Conservation (phyloP, 2,113 vertebrate genomes). For the Ciconia maguari region DNA sequence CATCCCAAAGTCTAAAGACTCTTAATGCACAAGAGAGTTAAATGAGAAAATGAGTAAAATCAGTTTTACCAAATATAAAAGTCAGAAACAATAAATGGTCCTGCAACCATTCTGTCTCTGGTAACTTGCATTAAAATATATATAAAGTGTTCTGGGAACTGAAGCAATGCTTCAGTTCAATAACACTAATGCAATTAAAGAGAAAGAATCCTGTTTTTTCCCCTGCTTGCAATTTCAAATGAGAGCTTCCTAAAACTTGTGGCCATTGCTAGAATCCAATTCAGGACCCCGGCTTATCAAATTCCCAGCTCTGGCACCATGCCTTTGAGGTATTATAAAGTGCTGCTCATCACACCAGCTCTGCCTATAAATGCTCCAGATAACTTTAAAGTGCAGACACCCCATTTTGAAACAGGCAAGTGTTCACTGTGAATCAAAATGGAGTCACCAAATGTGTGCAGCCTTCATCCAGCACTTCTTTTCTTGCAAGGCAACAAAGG, state of each 20-base stretch:
- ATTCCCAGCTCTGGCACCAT: slow-evolving; percentile 31
- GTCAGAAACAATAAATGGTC: slow-evolving; percentile 66
- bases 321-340: slow-evolving; percentile 57
- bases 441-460: slow-evolving; percentile 45
- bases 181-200: slow-evolving; percentile 63
- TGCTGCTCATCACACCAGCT: slow-evolving; percentile 6
- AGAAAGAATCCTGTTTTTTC: slow-evolving; percentile 40
- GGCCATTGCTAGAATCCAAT: slow-evolving; percentile 64
- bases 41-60: slow-evolving; percentile 59
- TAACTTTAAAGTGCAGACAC: slow-evolving; percentile 48
- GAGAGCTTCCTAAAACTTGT: slow-evolving; percentile 48
- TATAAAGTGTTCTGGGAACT: slow-evolving; percentile 54
- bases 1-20: slow-evolving; percentile 10
- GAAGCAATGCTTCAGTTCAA: slow-evolving; percentile 56
- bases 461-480: slow-evolving; percentile 27
- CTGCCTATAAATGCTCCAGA: slow-evolving; percentile 43
- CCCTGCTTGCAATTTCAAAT: slow-evolving; percentile 53
- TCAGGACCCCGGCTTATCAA: slow-evolving; percentile 44
- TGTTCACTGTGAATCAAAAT: slow-evolving; percentile 62
- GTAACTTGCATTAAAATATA: slow-evolving; percentile 55
- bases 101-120: not conserved
- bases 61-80: slow-evolving; percentile 51
- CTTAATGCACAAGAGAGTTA: slow-evolving; percentile 11
- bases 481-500: slow-evolving; percentile 56
- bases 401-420: slow-evolving; percentile 54